Conservation (phyloP, 2,113 vertebrate genomes). For the Thalassoma bifasciatum region DNA sequence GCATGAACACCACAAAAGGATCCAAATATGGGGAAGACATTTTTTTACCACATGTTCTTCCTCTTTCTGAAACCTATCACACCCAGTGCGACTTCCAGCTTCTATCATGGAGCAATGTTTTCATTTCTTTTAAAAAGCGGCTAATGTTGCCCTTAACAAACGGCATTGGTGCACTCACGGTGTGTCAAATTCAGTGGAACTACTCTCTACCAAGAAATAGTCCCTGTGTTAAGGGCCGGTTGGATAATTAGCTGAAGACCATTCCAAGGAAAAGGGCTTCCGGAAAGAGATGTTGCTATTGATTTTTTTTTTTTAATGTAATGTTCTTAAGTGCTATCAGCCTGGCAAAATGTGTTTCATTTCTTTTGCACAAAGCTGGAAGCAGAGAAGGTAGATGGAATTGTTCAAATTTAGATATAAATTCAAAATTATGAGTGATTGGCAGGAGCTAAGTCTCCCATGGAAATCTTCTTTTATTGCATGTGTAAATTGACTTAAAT, state of each 20-base stretch:
- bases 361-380: slow-evolving; percentile 4
- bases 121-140: background rate
- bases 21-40: background rate
- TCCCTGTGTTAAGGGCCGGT: background rate
- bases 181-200: background rate
- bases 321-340: slow-evolving; percentile 1
- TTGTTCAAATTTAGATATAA: background rate
- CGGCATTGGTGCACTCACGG: background rate
- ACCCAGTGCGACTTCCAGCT: background rate
- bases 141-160: background rate
- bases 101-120: background rate
- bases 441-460: background rate
- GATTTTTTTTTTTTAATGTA: background rate
- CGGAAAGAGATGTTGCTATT: slow-evolving; percentile 7
- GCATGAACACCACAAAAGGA: background rate
- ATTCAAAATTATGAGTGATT: background rate
- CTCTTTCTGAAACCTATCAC: background rate
- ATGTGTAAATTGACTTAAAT: background rate
- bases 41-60: background rate
- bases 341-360: background rate
- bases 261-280: background rate
- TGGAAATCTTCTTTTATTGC: background rate
- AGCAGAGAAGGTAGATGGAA: background rate
- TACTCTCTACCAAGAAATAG: background rate
- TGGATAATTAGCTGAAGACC: background rate